phyloP scores from a whole-genome alignment of 2,888 invertebrate species.

The Temnothorax rugatulus region DNA sequence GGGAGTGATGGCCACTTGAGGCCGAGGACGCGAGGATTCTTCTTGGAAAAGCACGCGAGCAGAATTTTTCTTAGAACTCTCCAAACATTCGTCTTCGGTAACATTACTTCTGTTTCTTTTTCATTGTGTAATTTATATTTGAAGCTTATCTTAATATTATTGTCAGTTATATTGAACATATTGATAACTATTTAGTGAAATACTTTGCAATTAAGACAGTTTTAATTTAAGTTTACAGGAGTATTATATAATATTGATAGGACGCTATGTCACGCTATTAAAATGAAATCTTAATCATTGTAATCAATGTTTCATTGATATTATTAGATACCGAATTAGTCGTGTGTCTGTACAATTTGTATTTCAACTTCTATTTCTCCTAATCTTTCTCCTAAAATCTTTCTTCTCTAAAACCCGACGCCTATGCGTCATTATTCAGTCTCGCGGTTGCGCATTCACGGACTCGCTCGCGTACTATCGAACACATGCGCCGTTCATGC shows the following conservation, averaged over 20 bases:
- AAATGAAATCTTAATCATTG: background rate
- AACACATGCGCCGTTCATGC: slow-evolving; percentile 18
- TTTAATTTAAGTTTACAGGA: background rate
- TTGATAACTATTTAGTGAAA: background rate
- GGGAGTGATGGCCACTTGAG: slow-evolving; percentile 22
- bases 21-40: background rate
- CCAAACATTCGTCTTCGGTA: background rate
- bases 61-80: background rate
- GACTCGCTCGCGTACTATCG: slow-evolving; percentile 18
- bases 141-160: background rate
- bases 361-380: background rate
- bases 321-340: background rate
- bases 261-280: too few relatives aligned
- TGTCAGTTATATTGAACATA: background rate
- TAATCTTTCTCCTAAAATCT: background rate
- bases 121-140: background rate
- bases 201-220: background rate
- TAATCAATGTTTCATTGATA: background rate
- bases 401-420: background rate
- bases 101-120: background rate
- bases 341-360: background rate
- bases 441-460: slow-evolving; percentile 12
- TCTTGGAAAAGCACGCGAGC: background rate
- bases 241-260: background rate
- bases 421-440: slow-evolving; percentile 23